A percentile compares a stretch with the other conserved stretches of the same genome.
phyloP scores from a whole-genome alignment of 2,113 vertebrate genomes.

The Leptosomus discolor region DNA sequence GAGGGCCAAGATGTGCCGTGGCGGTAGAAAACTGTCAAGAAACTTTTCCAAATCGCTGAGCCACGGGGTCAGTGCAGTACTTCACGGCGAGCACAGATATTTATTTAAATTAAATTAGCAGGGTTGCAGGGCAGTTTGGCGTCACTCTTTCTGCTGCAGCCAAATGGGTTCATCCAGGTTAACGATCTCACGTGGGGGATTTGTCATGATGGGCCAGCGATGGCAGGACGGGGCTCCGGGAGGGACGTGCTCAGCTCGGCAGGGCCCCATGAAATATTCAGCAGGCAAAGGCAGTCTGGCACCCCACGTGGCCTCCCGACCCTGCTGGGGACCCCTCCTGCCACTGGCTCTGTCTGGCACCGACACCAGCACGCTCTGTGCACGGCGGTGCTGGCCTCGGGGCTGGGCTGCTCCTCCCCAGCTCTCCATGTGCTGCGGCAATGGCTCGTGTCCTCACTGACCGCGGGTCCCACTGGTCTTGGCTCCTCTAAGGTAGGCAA shows the following conservation, averaged over 20 bases:
- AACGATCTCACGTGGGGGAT: neutral
- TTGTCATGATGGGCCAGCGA: no score
- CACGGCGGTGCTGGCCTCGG: no score
- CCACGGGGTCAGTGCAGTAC: neutral
- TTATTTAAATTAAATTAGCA: neutral
- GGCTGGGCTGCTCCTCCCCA: neutral
- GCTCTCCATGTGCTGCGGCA: neutral
- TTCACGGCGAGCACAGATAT: neutral
- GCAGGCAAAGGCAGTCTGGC: neutral
- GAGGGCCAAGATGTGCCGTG: neutral
- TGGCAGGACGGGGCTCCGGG: neutral
- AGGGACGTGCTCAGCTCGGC: neutral
- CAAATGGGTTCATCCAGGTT: neutral
- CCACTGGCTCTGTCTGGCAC: neutral
- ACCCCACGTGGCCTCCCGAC: neutral
- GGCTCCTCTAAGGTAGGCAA: neutral
- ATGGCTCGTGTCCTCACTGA: neutral
- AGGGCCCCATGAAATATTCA: neutral
- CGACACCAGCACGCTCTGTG: neutral
- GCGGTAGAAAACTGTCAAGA: neutral
- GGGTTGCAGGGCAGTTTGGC: neutral
- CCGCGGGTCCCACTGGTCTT: neutral
- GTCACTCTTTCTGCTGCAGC: neutral
- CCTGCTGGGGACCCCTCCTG: neutral
- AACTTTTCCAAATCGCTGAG: neutral